phyloP scores from a whole-genome alignment of 2,797 vertebrate species.

The Coregonus ussuriensis region DNA sequence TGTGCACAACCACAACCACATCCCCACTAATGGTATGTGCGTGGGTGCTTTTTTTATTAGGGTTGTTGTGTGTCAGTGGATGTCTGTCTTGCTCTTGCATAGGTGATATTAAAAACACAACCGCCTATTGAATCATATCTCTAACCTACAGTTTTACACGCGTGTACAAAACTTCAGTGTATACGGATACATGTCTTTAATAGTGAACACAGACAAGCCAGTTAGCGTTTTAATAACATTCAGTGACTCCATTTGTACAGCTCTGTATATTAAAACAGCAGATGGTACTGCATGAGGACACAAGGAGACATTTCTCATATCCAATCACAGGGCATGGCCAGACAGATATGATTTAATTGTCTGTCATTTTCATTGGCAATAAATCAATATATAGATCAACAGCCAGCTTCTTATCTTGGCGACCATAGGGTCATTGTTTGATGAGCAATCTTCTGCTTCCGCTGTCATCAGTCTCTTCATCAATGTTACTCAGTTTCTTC shows the following conservation, averaged over 20 bases:
- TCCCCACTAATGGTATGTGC: background rate
- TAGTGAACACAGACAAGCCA: slow-evolving; percentile 24
- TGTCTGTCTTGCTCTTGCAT: background rate
- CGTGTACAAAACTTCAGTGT: too few species aligned
- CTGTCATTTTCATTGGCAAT: too few species aligned
- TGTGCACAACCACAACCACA: too few species aligned
- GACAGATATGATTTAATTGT: slow-evolving; percentile 3
- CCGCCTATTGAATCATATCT: background rate
- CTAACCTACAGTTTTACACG: slow-evolving; percentile 11
- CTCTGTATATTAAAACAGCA: too few species aligned
- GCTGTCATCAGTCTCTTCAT: slow-evolving; percentile 18
- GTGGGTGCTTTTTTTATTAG: background rate
- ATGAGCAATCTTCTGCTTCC: slow-evolving; percentile 8
- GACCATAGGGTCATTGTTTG: slow-evolving; percentile 3
- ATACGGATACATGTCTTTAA: too few species aligned
- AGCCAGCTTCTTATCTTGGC: too few species aligned
- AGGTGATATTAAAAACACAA: background rate
- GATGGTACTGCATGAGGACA: too few species aligned
- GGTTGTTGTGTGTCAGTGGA: background rate
- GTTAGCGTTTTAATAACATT: slow-evolving; percentile 24
- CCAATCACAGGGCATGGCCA: slow-evolving; percentile 15
- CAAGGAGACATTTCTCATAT: background rate
- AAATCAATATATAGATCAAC: too few species aligned
- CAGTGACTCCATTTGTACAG: background rate
- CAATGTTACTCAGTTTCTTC: background rate